phyloP scores from a whole-genome alignment of 1,140 invertebrate species.

The Carcinoscorpius rotundicauda region DNA sequence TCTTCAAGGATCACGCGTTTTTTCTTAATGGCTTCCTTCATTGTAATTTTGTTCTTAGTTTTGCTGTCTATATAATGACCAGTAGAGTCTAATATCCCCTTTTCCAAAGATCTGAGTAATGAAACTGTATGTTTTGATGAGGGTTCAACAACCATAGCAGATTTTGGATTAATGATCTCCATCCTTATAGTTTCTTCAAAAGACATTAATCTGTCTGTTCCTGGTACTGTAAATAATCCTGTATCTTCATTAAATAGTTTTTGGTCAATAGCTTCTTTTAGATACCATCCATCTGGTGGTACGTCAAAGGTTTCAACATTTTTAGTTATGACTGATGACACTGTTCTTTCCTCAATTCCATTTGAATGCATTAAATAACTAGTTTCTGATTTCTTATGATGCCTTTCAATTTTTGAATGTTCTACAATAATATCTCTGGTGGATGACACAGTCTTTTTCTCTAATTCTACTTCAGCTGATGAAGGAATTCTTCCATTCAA shows the following conservation, averaged over 20 bases:
- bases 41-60: slow-evolving; percentile 58
- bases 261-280: slow-evolving; percentile 60
- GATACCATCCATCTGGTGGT: slow-evolving; percentile 70
- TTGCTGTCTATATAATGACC: slow-evolving; percentile 66
- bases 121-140: slow-evolving; percentile 39
- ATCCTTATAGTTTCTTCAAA: slow-evolving; percentile 39
- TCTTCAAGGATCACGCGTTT: slow-evolving; percentile 54
- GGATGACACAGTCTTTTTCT: too few species aligned
- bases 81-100: slow-evolving; percentile 62
- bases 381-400: too few species aligned
- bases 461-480: too few species aligned
- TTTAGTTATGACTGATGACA: too few species aligned
- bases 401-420: too few species aligned
- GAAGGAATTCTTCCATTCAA: too few species aligned
- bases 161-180: slow-evolving; percentile 39
- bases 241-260: slow-evolving; percentile 53
- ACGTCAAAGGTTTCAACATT: slow-evolving; percentile 37
- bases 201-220: slow-evolving; percentile 33
- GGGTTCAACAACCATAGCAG: slow-evolving; percentile 13
- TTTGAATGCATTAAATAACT: too few species aligned
- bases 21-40: slow-evolving; percentile 63
- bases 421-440: too few species aligned
- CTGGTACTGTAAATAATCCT: slow-evolving; percentile 58
- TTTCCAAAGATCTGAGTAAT: slow-evolving; percentile 64
- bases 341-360: too few species aligned